A percentile compares a stretch with the other conserved stretches of the same genome.
Evolutionary conservation across 2,113 vertebrate species (phyloP).

Genomic region (Podocnemis expansa): DNA sequence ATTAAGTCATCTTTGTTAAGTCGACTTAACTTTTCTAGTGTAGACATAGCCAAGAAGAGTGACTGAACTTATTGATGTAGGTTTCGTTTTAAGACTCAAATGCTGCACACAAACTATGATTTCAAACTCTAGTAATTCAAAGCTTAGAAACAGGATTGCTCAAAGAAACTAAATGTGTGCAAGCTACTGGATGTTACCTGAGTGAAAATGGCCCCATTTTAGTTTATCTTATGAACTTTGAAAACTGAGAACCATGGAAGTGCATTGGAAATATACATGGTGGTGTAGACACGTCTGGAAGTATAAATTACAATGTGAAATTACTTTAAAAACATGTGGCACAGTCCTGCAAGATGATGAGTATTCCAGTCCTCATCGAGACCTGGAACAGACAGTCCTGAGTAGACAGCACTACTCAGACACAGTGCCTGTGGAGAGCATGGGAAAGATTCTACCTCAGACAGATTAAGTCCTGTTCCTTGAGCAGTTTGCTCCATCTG

Average conservation of each 20-base stretch:
- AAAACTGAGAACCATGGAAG: neutral
- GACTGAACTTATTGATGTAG: conserved; percentile 24
- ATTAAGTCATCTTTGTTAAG: no score
- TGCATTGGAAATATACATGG: neutral
- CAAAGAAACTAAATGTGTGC: neutral
- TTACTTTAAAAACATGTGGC: neutral
- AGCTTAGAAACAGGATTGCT: neutral
- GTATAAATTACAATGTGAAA: neutral
- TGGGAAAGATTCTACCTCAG: neutral
- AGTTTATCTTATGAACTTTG: neutral
- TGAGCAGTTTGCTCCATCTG: neutral
- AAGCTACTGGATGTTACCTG: neutral
- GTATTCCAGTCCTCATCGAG: neutral
- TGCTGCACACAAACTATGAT: neutral
- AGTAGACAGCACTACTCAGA: neutral
- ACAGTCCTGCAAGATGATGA: neutral
- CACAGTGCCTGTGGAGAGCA: neutral
- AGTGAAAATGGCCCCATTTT: neutral
- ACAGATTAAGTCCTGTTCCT: neutral
- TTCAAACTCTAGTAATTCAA: neutral
- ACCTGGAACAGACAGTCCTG: neutral
- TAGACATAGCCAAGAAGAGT: no score
- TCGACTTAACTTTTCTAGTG: no score
- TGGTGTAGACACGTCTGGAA: neutral
- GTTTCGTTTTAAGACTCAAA: conserved; percentile 24